phyloP scores from a whole-genome alignment of 2,888 invertebrate species.

The Helleia helle region DNA sequence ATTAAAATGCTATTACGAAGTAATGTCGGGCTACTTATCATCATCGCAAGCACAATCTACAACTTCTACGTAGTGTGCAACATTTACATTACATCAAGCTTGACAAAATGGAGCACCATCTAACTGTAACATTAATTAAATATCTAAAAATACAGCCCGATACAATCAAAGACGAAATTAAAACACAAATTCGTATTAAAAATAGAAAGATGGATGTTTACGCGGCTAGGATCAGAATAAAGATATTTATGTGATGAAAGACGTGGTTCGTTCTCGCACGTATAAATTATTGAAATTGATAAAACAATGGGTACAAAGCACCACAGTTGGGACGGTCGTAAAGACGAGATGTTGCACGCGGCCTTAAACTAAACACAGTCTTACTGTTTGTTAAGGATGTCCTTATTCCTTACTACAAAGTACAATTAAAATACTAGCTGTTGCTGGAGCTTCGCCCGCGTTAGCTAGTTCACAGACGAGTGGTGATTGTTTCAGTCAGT shows the following conservation, averaged over 20 bases:
- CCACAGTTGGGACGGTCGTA: constrained; percentile 66
- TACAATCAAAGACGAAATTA: constrained; percentile 22
- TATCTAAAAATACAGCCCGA: constrained; percentile 13
- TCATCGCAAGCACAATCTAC: too few species aligned
- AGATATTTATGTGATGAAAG: constrained; percentile 49
- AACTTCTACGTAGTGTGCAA: too few species aligned
- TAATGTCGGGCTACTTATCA: too few species aligned
- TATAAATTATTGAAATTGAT: constrained; percentile 73
- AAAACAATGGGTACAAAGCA: constrained; percentile 68
- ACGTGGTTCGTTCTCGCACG: constrained; percentile 54
- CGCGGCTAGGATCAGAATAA: constrained; percentile 37
- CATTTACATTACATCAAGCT: too few species aligned
- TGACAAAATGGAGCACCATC: too few species aligned
- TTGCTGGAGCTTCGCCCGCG: too few species aligned
- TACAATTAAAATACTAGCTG: too few species aligned
- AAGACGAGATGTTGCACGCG: constrained; percentile 64
- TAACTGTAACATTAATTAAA: not conserved
- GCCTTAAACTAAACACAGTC: constrained; percentile 13
- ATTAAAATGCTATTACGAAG: too few species aligned
- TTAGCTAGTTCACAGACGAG: too few species aligned
- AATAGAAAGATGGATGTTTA: constrained; percentile 34
- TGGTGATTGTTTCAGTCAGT: too few species aligned
- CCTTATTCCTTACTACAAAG: not conserved
- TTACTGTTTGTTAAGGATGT: not conserved
- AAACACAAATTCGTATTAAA: constrained; percentile 20